Evolutionary conservation across 1,140 invertebrate genomes (phyloP), one percentile per base, ranked within the genome.

Genomic region (Tetragonula clypearis): DNA sequence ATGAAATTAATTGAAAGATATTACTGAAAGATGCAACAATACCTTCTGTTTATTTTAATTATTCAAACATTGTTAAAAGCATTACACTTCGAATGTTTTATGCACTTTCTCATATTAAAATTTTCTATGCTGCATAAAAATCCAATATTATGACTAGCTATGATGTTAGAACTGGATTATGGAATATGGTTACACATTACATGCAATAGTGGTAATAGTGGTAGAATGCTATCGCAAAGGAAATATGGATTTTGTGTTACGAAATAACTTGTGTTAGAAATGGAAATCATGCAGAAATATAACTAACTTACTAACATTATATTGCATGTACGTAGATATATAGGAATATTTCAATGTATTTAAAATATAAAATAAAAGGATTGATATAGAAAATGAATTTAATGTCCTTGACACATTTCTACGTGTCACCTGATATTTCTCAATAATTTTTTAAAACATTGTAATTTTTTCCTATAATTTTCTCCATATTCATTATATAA

Each of bases 291-390:
- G 21, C 26, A 23, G 1, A 41, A 23, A 21, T 19, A 41, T 62
- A 72, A 72, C 6, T 62, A 72, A 72, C 6, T 6, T n/a, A 72
- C 41, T 72, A 72, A 72, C 15, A 72, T 62, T 62, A 62, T 62
- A 62, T 21, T n/a, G n/a, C 1, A 65, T 26, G n/a, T 69, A 23
- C 23, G 9, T 1, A 23, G 23, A 49, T 23, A 15, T 53, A n/a
- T 53, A 73, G 55, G 14, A 26, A 73, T 55, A 17, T 26, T 73
- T 23, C 49, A 49, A 71, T 9, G 21, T n/a, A 49, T 72, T 53
- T 73, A 26, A 73, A 2, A 26, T 19, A 9, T 4, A 15, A 73
- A 73, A 73, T 73, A 73, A 73, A 73, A 11, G 19, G 8, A 73
- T 19, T 55, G 15, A 26, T 73, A 15, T 19, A 49, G 21, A 21